phyloP scores from a whole-genome alignment of 2,113 vertebrate species.

The Grantiella picta region DNA sequence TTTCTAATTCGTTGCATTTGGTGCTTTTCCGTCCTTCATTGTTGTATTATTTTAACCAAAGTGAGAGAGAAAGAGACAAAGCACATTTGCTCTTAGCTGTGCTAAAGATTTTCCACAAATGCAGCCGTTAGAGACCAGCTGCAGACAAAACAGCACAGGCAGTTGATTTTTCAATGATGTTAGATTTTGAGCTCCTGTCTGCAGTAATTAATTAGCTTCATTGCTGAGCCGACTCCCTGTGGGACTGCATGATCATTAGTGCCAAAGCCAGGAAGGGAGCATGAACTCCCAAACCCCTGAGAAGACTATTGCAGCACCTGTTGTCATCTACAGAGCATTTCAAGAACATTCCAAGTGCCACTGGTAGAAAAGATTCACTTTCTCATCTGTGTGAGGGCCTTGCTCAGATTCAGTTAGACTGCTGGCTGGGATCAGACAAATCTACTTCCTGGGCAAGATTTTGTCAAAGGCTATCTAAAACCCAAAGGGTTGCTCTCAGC shows the following conservation, averaged over 20 bases:
- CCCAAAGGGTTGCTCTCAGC: neutral
- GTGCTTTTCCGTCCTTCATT: neutral
- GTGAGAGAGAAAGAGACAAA: neutral
- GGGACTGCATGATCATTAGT: neutral
- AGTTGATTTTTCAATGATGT: neutral
- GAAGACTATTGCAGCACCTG: neutral
- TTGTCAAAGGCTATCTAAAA: neutral
- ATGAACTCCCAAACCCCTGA: neutral
- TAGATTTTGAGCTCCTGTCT: constrained; percentile 3
- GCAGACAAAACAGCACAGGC: neutral
- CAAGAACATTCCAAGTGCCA: constrained; percentile 22
- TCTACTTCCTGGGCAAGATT: neutral
- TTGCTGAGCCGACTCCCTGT: neutral
- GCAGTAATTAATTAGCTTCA: constrained; percentile 43
- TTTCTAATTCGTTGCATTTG: neutral
- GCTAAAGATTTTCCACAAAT: constrained; percentile 12
- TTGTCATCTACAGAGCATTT: neutral
- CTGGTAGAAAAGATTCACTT: neutral
- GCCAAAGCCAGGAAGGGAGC: constrained; percentile 6
- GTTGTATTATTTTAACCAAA: neutral
- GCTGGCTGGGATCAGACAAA: neutral
- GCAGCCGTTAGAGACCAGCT: neutral
- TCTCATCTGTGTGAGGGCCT: neutral
- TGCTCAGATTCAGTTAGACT: neutral
- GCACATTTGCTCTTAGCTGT: neutral